Base-by-base conservation (phyloP, 2,797 vertebrate species). In the Pygocentrus nattereri region DNA sequence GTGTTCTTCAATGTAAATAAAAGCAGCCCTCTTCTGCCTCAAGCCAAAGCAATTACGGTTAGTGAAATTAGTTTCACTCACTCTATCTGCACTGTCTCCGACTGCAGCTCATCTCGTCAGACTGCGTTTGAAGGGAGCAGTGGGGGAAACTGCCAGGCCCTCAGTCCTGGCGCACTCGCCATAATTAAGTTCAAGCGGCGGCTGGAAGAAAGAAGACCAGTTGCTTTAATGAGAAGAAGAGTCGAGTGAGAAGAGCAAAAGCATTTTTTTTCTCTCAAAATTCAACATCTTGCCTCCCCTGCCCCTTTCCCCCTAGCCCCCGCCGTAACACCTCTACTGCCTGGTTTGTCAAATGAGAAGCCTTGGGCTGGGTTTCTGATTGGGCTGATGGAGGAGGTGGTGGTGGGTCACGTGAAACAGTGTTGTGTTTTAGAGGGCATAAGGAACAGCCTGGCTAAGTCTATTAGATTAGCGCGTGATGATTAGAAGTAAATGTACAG, bases 211-310 rank as follows among this genome's bases (percentile, higher is more conserved):
- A 82, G 79, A 65, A 87, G 81, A 81, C 74, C 77, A 69, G 76
- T 85, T 84, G 77, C 80, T 90, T 41, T 88, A 91, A 90, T 91
- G 83, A 87, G 27, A 62, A 80, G 80, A 74, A 80, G 77, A 71
- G 74, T 69, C 21, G 68, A 72, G 68, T 65, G 49, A 47, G 30
- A 23, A 78, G 61, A 67, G 49, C 77, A 38, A 56, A 72, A 78
- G 64, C n/a, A 11, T 71, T 8, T 58, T 61, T 47, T 78, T 79
- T 83, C 49, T 56, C 23, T 44, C 81, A 64, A 77, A 80, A 83
- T 83, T 86, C 83, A 80, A 49, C 78, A 72, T 74, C 52, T 50
- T 5, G 1, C 61, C 54, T 79, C 80, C 13, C 62, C 62, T 84
- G 76, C 86, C 82, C 81, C 21, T 78, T 83, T 85, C 54, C 74